phyloP scores from a whole-genome alignment of 2,888 invertebrate genomes.

The Thelaira solivaga region DNA sequence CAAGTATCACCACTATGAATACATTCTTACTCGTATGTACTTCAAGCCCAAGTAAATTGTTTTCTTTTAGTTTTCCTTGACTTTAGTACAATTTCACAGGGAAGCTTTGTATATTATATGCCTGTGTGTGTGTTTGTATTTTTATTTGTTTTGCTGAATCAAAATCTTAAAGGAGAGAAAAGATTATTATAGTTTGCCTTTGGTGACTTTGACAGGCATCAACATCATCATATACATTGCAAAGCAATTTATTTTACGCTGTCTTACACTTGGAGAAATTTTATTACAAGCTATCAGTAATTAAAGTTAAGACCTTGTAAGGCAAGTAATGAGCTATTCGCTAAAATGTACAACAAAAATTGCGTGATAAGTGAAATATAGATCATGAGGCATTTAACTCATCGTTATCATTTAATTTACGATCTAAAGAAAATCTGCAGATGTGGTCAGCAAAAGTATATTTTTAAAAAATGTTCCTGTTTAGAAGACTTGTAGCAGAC shows the following conservation, averaged over 20 bases:
- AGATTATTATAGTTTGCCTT: slow-evolving; percentile 30
- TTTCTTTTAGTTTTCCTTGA: not conserved
- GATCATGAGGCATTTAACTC: too few relatives aligned
- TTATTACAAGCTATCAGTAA: not conserved
- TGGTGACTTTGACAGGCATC: slow-evolving; percentile 57
- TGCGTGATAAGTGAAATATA: too few relatives aligned
- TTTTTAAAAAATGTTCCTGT: too few relatives aligned
- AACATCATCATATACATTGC: slow-evolving; percentile 19
- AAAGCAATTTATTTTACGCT: not conserved
- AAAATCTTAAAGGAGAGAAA: slow-evolving; percentile 1
- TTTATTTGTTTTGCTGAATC: not conserved
- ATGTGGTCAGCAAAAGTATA: too few relatives aligned
- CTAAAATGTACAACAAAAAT: too few relatives aligned
- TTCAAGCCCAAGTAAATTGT: slow-evolving; percentile 32
- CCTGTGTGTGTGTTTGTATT: not conserved
- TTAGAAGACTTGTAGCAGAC: too few relatives aligned
- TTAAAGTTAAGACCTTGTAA: not conserved
- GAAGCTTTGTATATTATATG: not conserved
- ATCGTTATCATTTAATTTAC: too few relatives aligned
- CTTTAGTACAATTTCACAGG: slow-evolving; percentile 1
- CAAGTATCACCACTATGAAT: slow-evolving; percentile 59
- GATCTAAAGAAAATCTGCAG: too few relatives aligned
- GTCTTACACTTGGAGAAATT: slow-evolving; percentile 14
- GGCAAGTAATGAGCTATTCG: too few relatives aligned
- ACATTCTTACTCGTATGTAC: too few relatives aligned